Evolutionary conservation across 2,113 vertebrate genomes (phyloP).

Genomic region (Gymnarchus niloticus): DNA sequence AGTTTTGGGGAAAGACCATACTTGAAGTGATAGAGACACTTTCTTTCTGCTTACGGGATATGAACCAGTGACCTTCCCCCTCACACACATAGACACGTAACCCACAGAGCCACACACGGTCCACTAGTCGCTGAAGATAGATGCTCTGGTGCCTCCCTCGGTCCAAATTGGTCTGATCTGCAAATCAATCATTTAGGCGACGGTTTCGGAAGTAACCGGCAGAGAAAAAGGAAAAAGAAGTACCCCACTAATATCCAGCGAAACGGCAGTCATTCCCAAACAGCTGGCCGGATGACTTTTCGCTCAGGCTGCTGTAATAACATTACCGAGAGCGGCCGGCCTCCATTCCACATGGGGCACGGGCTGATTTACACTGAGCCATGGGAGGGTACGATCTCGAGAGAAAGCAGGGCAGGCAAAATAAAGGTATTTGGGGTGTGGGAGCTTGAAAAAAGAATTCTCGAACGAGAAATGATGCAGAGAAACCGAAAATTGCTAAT

Average conservation of each 20-base stretch:
- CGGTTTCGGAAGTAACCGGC: background rate
- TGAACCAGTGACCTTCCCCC: no score
- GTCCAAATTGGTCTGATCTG: background rate
- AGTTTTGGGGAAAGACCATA: no score
- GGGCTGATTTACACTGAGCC: background rate
- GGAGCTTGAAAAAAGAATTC: background rate
- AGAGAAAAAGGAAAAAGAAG: background rate
- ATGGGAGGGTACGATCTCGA: background rate
- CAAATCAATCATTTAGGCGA: background rate
- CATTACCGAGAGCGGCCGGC: background rate
- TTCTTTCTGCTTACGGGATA: no score
- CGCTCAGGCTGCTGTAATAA: background rate
- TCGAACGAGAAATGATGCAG: background rate
- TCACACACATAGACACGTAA: no score
- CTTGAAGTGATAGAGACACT: no score
- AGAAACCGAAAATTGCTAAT: background rate
- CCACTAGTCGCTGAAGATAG: background rate
- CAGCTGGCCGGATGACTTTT: background rate
- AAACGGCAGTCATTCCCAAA: background rate
- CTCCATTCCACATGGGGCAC: background rate
- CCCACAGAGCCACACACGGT: no score
- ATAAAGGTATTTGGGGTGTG: background rate
- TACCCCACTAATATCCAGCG: background rate
- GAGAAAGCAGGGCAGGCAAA: background rate
- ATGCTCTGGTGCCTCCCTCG: background rate